Base-by-base conservation (phyloP, 2,113 vertebrate species). In the Sylvilagus bachmani region DNA sequence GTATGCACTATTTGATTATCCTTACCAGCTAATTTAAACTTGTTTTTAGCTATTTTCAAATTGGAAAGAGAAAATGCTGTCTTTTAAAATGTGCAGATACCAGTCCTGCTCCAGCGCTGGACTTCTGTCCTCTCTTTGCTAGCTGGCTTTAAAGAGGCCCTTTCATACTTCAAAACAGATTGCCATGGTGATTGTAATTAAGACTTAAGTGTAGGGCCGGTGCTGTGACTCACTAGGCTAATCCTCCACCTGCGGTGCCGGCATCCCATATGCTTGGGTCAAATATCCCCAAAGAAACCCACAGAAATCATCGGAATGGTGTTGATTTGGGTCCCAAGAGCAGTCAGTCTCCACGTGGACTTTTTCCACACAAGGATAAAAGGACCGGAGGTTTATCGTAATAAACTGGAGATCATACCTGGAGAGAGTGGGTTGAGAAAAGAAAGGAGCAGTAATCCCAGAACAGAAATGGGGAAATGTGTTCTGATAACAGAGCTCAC, bases 401-500 rank as follows among this genome's bases (percentile, higher is more conserved):
- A 55, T 0, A 29, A 13, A 53, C 36, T 53, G 33, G 24, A 38
- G 82, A 2, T 25, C 36, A 82, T 24, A 66, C 3, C n/a, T 31
- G 9, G 38, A 53, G 66, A 4, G 64, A 4, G 10, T 13, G 2
- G 24, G 4, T 31, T 49, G 21, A 51, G 61, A 58, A 61, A 71
- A 81, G 5, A 33, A 70, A 55, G 9, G 10, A 25, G 17, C 2
- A 61, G 29, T 5, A 1, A 4, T 6, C 4, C 33, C 12, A 38
- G 62, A 77, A 69, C 58, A 92, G 55, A 62, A 36, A 62, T 3
- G 25, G 3, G 27, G 31, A 62, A 4, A 5, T 22, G 22, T 11
- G 0, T 1, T 16, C 44, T 16, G 29, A 33, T 3, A 10, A 13
- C 1, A 1, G 8, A 6, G 67, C n/a, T 73, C 31, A 2, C 0